phyloP scores from a whole-genome alignment of 2,797 vertebrate genomes.

The Eremophila alpestris region DNA sequence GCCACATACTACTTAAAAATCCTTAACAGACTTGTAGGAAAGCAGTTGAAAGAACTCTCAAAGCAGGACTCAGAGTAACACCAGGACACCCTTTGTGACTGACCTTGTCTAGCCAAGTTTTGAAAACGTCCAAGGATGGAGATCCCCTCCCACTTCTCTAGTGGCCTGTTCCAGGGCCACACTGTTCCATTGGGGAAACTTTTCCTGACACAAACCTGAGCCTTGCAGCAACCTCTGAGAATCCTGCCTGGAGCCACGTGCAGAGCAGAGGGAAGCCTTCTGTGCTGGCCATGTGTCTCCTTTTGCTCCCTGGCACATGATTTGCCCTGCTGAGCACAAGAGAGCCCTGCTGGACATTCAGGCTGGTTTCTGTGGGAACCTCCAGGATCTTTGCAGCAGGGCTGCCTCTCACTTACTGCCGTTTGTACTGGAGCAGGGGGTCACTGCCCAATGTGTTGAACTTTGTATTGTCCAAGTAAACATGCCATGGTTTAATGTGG shows the following conservation, averaged over 20 bases:
- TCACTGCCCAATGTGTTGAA: background rate
- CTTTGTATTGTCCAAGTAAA: background rate
- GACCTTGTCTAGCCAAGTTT: background rate
- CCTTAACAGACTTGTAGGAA: background rate
- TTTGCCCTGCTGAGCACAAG: background rate
- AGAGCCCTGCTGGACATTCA: no score
- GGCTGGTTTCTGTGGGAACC: background rate
- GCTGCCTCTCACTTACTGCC: background rate
- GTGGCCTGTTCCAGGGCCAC: background rate
- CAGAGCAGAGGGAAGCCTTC: background rate
- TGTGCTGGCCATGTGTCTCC: background rate
- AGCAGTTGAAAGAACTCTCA: background rate
- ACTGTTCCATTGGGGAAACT: background rate
- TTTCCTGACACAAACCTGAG: background rate
- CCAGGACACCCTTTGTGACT: background rate
- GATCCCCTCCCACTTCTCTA: background rate
- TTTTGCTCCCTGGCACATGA: background rate
- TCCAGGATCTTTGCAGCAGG: background rate
- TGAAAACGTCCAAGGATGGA: background rate
- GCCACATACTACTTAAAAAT: fast-evolving
- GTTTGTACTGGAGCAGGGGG: background rate
- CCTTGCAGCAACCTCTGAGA: background rate
- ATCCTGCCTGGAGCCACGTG: no score
- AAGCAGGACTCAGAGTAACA: background rate
- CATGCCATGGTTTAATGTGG: background rate